phyloP scores from a whole-genome alignment of 2,797 vertebrate genomes.

The Crocodylus rhombifer region DNA sequence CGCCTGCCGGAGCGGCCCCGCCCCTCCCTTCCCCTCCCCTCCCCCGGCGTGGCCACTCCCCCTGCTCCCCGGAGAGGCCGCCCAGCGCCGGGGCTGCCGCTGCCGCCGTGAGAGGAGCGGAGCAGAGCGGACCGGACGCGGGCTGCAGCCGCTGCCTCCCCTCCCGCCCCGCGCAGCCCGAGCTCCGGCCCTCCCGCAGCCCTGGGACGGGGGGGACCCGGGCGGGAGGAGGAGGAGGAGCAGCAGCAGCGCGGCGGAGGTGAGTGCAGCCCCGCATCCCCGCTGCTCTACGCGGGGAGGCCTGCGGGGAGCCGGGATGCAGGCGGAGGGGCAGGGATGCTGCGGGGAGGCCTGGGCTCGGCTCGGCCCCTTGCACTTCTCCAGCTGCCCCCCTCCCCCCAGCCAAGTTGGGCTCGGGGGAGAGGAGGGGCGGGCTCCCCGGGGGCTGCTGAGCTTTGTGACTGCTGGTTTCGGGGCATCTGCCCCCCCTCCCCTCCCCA shows the following conservation, averaged over 20 bases:
- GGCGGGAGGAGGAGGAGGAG: slow-evolving; percentile 23
- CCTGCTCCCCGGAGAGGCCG: slow-evolving; percentile 71
- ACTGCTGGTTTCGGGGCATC: neutral
- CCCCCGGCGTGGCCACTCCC: slow-evolving; percentile 31
- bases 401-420: neutral
- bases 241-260: slow-evolving; percentile 45
- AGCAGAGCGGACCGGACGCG: slow-evolving; percentile 44
- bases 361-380: neutral
- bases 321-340: neutral
- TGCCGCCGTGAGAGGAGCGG: neutral
- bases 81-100: slow-evolving; percentile 21
- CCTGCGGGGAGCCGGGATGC: slow-evolving; percentile 1
- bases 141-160: neutral
- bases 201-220: slow-evolving; percentile 3
- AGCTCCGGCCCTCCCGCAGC: slow-evolving; percentile 3
- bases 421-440: neutral
- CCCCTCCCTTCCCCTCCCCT: slow-evolving; percentile 43
- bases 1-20: neutral
- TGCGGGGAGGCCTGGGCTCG: neutral
- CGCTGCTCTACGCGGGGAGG: slow-evolving; percentile 14
- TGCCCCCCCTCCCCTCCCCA: neutral
- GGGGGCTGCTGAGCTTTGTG: neutral
- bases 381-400: neutral
- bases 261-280: slow-evolving; percentile 40
- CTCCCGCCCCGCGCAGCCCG: neutral